Base-by-base conservation (phyloP, 1,140 invertebrate genomes). In the Drosophila kurseongensis region DNA sequence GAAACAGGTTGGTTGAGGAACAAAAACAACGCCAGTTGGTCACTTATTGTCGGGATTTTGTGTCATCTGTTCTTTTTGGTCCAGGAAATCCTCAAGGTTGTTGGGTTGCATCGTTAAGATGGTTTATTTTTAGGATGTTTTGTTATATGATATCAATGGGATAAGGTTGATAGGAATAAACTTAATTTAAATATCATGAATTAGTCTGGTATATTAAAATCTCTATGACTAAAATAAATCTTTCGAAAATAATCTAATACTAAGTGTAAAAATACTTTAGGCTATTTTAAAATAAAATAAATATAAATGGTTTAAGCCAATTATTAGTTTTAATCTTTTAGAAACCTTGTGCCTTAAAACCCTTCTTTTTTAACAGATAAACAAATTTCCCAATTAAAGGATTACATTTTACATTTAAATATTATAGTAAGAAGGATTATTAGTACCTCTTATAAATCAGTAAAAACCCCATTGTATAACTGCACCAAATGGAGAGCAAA, bases 1-100 rank as follows among this genome's bases (percentile, higher is more conserved):
- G 5, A 57, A 71, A 71, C 65, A 36, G 67, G 67, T 71, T 48
- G 27, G 27, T 36, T 12, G 36, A 54, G 54, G 40, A 47, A 18
- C 29, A 42, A 16, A 58, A 69, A 50, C 58, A 63, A 62, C 63
- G 32, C 38, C 72, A 76, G 69, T 75, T 75, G 73, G 71, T 47
- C 29, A 16, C 42, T 44, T 8, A 44, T 18, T 6, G 13, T 41
- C 10, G 10, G 16, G 47, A 18, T 55, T 57, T 18, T 9, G 72
- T 75, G 73, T 66, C 73, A 75, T 75, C 58, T 75, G 72, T 44
- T 32, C 16, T n/a, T 14, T 13, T 10, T 35, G 45, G 40, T 40
- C 9, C 16, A 23, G 13, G 27, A 44, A 41, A 23, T 42, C 18
- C 50, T 76, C 73, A 76, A 76, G 73, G 73, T 68, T 57, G 58